phyloP scores from a whole-genome alignment of 2,888 invertebrate species.

The Stenichneumon culpator region DNA sequence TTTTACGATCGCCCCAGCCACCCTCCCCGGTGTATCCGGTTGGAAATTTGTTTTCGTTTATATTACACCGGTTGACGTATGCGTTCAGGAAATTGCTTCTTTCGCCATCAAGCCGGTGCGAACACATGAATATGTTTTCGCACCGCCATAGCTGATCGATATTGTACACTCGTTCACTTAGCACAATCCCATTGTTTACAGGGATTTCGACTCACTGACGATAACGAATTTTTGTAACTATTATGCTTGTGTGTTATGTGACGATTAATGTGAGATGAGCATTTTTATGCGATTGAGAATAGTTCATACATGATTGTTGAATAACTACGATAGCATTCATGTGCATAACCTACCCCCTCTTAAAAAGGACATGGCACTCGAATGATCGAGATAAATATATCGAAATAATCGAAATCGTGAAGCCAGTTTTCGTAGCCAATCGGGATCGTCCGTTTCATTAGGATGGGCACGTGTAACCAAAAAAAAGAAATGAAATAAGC shows the following conservation, averaged over 20 bases:
- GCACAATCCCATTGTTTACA: neutral
- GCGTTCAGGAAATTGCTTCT: constrained; percentile 66
- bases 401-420: no score
- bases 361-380: no score
- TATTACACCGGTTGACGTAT: constrained; percentile 26
- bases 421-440: no score
- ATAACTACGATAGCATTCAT: neutral
- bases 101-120: constrained; percentile 48
- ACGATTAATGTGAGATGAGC: neutral
- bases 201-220: neutral
- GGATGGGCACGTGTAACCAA: no score
- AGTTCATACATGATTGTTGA: neutral
- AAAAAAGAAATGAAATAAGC: no score
- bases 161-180: neutral
- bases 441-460: no score
- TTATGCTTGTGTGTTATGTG: neutral
- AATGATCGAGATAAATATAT: no score
- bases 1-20: constrained; percentile 45
- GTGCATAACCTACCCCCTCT: no score
- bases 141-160: neutral
- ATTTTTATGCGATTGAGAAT: neutral
- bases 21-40: constrained; percentile 17
- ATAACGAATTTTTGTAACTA: neutral
- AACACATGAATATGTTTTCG: constrained; percentile 2
- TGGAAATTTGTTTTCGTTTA: constrained; percentile 50